phyloP scores from a whole-genome alignment of 1,140 invertebrate species.

The Colletes gigas region DNA sequence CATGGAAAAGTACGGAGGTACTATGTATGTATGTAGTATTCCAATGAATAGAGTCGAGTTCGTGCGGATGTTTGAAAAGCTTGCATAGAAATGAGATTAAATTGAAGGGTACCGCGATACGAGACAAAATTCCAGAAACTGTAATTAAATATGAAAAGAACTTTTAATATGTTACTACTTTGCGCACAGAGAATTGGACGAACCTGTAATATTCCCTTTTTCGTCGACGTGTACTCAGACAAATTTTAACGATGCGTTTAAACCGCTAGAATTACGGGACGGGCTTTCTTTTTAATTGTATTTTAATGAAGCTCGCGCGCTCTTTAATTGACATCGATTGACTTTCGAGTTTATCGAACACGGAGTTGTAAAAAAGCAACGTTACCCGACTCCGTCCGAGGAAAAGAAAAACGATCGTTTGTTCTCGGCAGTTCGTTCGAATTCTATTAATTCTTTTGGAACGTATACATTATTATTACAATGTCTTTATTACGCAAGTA shows the following conservation, averaged over 20 bases:
- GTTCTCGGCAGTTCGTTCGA: neutral
- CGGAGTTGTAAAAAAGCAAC: neutral
- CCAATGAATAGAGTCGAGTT: slow-evolving; percentile 12
- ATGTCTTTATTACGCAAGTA: too few species aligned
- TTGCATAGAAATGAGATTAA: slow-evolving; percentile 38
- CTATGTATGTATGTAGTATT: too few species aligned
- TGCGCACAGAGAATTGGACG: neutral
- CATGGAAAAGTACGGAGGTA: too few species aligned
- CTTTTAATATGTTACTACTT: slow-evolving; percentile 40
- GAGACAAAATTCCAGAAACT: slow-evolving; percentile 31
- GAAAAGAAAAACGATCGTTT: neutral
- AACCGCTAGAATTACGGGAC: slow-evolving; percentile 4
- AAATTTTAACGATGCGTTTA: slow-evolving; percentile 38
- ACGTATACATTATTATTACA: too few species aligned
- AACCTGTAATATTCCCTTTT: neutral
- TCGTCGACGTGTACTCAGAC: neutral
- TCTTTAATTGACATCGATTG: slow-evolving; percentile 41
- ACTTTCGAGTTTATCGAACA: slow-evolving; percentile 22
- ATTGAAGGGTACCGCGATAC: slow-evolving; percentile 31
- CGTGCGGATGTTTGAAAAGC: slow-evolving; percentile 25
- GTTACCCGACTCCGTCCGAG: neutral
- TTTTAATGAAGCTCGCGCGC: slow-evolving; percentile 36
- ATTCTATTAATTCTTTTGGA: neutral
- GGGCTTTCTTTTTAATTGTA: slow-evolving; percentile 40
- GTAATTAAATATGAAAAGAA: slow-evolving; percentile 45